These are phyloP conservation scores for Nothobranchius kuhntae DNA, from an alignment of 2,113 vertebrate species.

Conservation along the genomic window DNA sequence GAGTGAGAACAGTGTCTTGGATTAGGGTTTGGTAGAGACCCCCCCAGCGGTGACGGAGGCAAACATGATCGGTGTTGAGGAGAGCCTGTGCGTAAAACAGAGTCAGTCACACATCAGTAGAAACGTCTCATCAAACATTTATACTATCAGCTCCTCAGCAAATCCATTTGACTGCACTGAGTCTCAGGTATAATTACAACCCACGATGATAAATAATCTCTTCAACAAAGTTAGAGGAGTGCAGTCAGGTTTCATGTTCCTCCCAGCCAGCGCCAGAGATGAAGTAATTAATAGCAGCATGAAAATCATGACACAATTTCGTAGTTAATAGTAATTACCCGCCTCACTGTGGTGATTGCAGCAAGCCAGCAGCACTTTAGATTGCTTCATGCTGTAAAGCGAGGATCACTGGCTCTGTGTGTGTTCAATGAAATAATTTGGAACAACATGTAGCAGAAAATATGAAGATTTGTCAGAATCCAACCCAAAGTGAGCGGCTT, in stretches of 20 bases:
- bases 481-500: slow-evolving; percentile 4
- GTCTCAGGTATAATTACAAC: slow-evolving; percentile 60
- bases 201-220: slow-evolving; percentile 63
- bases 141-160: slow-evolving; percentile 53
- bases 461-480: slow-evolving; percentile 7
- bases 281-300: slow-evolving; percentile 65
- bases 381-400: slow-evolving; percentile 16
- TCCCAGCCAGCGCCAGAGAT: slow-evolving; percentile 41
- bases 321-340: slow-evolving; percentile 61
- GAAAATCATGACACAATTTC: slow-evolving; percentile 57
- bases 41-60: slow-evolving; percentile 38
- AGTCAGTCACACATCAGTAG: slow-evolving; percentile 62
- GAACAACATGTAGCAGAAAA: slow-evolving; percentile 12
- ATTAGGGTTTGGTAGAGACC: slow-evolving; percentile 24
- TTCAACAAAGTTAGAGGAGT: slow-evolving; percentile 50
- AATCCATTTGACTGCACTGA: slow-evolving; percentile 55
- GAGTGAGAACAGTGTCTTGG: slow-evolving; percentile 39
- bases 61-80: slow-evolving; percentile 33
- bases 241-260: slow-evolving; percentile 37
- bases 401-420: slow-evolving; percentile 22
- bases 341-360: slow-evolving; percentile 32
- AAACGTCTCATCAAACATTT: slow-evolving; percentile 71
- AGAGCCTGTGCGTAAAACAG: slow-evolving; percentile 34
- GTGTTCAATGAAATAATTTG: slow-evolving; percentile 48
- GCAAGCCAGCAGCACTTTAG: slow-evolving; percentile 6